Evolutionary conservation across 2,888 invertebrate species (phyloP), one percentile per base, ranked within the genome.

Genomic region (Enoplolaimus lenunculus): DNA sequence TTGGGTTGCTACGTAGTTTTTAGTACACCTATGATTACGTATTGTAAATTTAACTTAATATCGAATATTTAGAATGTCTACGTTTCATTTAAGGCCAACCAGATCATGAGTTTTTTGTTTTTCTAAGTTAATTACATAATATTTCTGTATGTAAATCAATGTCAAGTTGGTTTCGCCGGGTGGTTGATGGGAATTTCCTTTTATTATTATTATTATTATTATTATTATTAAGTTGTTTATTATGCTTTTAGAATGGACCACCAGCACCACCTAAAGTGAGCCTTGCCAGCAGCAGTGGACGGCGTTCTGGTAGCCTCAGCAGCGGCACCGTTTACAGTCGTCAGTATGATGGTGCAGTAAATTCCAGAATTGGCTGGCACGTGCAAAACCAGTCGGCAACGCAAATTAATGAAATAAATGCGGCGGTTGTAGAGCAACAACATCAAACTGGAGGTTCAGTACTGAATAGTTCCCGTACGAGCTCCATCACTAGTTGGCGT

Each of bases 251-350:
- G 62, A 26, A n/a, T 26, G 62, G 62, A 13, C 62, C 62, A 16
- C 62, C 62, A 29, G 62, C 62, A 3, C 7, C 62, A 29, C 62
- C 62, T 7, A 62, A 62, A 62, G 62, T 62, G n/a, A 62, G 62
- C n/a, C 62, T 62, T 13, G 62, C 62, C 62, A 62, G n/a, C 62
- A 62, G 62, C n/a, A 62, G 62, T 62, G 62, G 62, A 26, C 62
- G 31, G 16, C 29, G 28, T 7, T 62, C 62, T 26, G 62, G 45
- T 45, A 45, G 45, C 21, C 45, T 45, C 45, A 45, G 45, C 45
- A 45, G 45, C 45, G 45, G 45, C 21, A 7, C 7, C 7, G 45
- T 21, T 13, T 7, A 7, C 7, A 13, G 21, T 21, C 7, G 45
- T 7, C 45, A 45, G 21, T 13, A 13, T 45, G 21, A 45, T 21